Percentiles rank a stretch among this genome's conserved stretches.
These are phyloP conservation scores for Philopotamus ludificatus DNA, from an alignment of 1,140 invertebrate genomes.

Conservation along the genomic window DNA sequence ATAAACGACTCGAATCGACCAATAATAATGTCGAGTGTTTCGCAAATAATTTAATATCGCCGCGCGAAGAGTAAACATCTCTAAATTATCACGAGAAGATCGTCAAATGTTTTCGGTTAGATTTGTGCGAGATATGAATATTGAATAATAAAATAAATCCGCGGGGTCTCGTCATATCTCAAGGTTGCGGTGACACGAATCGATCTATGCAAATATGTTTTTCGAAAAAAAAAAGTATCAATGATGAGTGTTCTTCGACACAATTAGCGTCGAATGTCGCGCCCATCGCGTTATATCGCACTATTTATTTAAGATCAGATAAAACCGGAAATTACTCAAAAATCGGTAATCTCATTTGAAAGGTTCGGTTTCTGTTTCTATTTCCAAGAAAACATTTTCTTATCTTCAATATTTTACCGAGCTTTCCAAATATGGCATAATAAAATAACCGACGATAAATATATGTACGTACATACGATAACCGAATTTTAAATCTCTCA, in stretches of 20 bases:
- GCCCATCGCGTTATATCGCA: not conserved
- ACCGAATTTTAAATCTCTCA: too few species aligned
- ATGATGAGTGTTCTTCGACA: too few species aligned
- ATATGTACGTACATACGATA: too few species aligned
- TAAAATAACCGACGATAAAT: too few species aligned
- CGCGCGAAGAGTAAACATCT: not conserved
- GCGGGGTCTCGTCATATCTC: too few species aligned
- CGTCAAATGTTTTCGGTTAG: too few species aligned
- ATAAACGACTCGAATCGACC: not conserved
- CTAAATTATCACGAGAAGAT: conserved; percentile 3
- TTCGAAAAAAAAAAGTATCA: too few species aligned
- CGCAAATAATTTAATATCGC: conserved; percentile 2
- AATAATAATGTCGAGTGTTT: conserved; percentile 5
- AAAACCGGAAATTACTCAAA: conserved; percentile 10
- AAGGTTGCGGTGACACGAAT: too few species aligned
- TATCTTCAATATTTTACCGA: conserved; percentile 2
- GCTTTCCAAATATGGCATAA: not conserved
- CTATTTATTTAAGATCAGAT: conserved; percentile 20
- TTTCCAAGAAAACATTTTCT: conserved; percentile 4
- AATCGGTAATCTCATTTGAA: conserved; percentile 8
- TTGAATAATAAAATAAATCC: too few species aligned
- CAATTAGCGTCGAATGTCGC: not conserved
- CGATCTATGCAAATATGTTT: too few species aligned
- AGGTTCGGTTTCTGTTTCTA: not conserved
- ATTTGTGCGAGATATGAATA: too few species aligned